Conservation (phyloP, 2,888 invertebrate genomes). For the Zygothrica quintamaculata region DNA sequence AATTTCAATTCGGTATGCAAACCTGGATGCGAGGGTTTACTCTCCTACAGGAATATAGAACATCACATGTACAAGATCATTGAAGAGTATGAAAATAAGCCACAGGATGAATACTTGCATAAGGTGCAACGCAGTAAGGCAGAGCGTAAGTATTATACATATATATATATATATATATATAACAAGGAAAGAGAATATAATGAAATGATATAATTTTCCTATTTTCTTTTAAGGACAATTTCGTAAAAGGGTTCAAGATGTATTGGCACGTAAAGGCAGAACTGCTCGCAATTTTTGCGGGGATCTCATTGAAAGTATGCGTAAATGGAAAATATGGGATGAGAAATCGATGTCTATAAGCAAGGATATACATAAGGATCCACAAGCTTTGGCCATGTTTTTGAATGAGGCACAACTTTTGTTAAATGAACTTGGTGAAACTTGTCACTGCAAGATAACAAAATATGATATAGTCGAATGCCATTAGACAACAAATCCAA, state of each 20-base stretch:
- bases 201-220: too few species aligned
- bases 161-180: neutral
- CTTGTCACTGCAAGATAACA: too few species aligned
- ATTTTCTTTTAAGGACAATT: constrained; percentile 29
- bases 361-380: constrained; percentile 48
- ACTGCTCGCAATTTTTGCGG: constrained; percentile 48
- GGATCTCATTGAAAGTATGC: constrained; percentile 76
- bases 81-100: constrained; percentile 50
- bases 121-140: neutral
- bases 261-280: neutral
- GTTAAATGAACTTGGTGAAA: too few species aligned
- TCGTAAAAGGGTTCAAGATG: neutral
- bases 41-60: constrained; percentile 46
- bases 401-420: neutral
- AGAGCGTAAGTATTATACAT: constrained; percentile 34
- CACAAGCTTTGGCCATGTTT: constrained; percentile 61
- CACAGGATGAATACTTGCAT: neutral
- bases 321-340: constrained; percentile 71
- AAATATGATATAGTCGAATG: neutral
- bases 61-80: constrained; percentile 60
- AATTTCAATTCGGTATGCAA: constrained; percentile 47
- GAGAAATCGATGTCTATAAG: constrained; percentile 39
- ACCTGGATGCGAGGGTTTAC: constrained; percentile 16
- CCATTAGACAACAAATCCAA: too few species aligned
- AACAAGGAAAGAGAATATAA: too few species aligned